phyloP scores from a whole-genome alignment of 2,797 vertebrate genomes.

The Peromyscus aztecus region DNA sequence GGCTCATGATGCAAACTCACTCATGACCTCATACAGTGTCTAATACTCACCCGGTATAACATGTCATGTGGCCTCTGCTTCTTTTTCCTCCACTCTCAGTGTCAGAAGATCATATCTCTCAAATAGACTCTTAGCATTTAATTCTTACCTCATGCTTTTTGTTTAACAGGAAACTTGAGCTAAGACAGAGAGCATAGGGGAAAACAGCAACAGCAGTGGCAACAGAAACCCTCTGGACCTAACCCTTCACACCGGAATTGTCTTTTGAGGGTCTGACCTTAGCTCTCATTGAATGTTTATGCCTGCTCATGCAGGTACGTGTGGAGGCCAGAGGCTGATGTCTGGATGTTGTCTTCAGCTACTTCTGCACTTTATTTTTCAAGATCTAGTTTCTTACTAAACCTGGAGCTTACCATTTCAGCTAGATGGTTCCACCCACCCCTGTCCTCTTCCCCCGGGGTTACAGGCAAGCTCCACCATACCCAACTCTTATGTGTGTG shows the following conservation, averaged over 20 bases:
- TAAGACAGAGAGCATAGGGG: neutral
- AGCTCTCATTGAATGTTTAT: neutral
- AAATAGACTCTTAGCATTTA: neutral
- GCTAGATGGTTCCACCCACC: neutral
- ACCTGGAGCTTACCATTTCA: neutral
- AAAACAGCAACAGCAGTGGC: neutral
- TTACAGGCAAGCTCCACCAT: neutral
- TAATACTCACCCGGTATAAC: neutral
- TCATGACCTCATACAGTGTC: neutral
- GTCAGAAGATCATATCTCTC: neutral
- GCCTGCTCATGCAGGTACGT: neutral
- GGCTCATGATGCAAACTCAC: neutral
- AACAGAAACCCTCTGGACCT: neutral
- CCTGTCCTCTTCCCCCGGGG: neutral
- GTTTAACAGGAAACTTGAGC: neutral
- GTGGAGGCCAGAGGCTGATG: neutral
- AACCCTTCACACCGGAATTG: neutral
- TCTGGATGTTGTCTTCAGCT: neutral
- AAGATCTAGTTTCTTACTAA: neutral
- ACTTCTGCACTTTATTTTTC: neutral
- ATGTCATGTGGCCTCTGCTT: neutral
- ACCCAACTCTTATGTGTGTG: neutral
- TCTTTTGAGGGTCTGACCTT: conserved; percentile 33
- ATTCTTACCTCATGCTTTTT: neutral
- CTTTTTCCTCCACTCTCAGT: neutral